Percentiles rank a stretch among this genome's conserved stretches.
Conservation (phyloP, 2,797 vertebrate species). For the Aulostomus chinensis region DNA sequence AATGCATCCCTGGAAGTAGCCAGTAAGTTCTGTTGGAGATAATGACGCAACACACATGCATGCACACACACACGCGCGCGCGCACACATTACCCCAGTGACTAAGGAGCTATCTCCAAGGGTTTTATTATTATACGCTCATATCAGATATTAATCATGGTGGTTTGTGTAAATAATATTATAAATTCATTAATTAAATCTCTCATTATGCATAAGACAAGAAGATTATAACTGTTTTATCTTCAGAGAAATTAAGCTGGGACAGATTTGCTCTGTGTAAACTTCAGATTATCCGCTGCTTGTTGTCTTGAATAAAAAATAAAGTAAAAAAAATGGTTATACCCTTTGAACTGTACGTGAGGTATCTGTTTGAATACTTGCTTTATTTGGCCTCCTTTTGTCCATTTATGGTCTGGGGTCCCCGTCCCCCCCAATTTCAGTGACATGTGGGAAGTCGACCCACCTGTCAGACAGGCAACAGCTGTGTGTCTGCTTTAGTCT, state of each 20-base stretch:
- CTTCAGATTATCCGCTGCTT: too few relatives aligned
- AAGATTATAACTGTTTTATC: conserved; percentile 20
- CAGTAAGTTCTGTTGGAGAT: conserved; percentile 81
- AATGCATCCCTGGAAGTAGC: conserved; percentile 97
- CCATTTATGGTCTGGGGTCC: conserved; percentile 32
- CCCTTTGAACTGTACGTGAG: too few relatives aligned
- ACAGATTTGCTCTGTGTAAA: too few relatives aligned
- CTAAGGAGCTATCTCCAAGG: conserved; percentile 3
- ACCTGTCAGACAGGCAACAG: conserved; percentile 58
- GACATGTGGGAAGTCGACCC: conserved; percentile 47
- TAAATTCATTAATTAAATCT: too few relatives aligned
- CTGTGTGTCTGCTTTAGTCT: conserved; percentile 54
- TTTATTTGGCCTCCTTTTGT: conserved; percentile 18
- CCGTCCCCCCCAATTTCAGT: too few relatives aligned
- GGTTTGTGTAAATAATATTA: too few relatives aligned
- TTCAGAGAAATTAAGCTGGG: conserved; percentile 27
- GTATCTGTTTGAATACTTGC: too few relatives aligned
- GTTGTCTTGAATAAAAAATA: too few relatives aligned
- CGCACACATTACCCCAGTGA: background rate
- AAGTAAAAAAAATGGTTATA: too few relatives aligned
- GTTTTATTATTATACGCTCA: background rate
- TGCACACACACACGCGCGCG: too few relatives aligned
- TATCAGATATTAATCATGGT: conserved; percentile 12
- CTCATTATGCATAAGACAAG: conserved; percentile 1
- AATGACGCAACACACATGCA: background rate